Percentiles rank a stretch among this genome's conserved stretches.
Conservation (phyloP, 2,113 vertebrate species). For the Serilophus lunatus region DNA sequence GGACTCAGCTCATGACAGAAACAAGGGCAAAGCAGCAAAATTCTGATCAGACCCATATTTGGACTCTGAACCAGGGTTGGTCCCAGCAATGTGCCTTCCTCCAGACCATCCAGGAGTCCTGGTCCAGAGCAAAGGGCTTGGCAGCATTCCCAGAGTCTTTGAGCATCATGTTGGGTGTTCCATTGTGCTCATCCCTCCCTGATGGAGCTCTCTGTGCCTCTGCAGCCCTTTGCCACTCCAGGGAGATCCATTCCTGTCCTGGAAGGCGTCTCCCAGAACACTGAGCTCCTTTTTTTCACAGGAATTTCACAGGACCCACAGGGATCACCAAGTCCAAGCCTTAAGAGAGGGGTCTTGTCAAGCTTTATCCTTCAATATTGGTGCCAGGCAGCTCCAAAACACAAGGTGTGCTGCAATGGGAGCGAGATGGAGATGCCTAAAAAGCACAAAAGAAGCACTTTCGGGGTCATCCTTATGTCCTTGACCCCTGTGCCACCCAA, state of each 20-base stretch:
- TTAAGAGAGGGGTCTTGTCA: background rate
- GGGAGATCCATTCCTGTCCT: background rate
- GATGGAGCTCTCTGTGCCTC: background rate
- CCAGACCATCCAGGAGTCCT: background rate
- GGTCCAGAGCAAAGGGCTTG: background rate
- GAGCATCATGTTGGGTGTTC: background rate
- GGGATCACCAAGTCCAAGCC: background rate
- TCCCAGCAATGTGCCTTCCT: background rate
- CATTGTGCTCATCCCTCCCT: accelerated
- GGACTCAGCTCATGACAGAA: background rate
- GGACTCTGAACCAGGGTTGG: background rate
- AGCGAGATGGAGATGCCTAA: accelerated
- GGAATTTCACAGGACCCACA: background rate
- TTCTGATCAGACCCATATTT: background rate
- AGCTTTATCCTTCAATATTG: accelerated
- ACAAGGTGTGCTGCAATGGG: background rate
- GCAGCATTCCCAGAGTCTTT: background rate
- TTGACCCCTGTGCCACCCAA: background rate
- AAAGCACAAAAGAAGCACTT: background rate
- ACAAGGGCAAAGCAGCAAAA: background rate
- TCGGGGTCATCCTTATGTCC: background rate
- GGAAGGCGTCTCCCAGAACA: accelerated
- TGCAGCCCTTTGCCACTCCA: background rate
- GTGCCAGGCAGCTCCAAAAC: background rate
- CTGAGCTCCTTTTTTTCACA: background rate